phyloP scores from a whole-genome alignment of 2,888 invertebrate species.

The Muschampia plurimacula region DNA sequence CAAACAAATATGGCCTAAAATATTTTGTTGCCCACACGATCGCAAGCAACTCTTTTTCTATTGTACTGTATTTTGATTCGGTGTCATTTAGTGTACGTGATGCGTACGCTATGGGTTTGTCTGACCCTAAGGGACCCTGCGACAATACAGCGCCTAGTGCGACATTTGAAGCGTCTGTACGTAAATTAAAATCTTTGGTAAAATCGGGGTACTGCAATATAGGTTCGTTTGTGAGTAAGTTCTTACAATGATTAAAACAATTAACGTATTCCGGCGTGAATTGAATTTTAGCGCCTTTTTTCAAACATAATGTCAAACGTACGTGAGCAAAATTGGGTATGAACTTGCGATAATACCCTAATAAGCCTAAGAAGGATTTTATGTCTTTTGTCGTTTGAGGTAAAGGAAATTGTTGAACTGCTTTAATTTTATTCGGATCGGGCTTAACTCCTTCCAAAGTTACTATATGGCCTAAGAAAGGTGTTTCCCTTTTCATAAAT shows the following conservation, averaged over 20 bases:
- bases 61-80: too few species aligned
- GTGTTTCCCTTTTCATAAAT: constrained; percentile 12
- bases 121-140: too few species aligned
- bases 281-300: constrained; percentile 37
- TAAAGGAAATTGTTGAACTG: constrained; percentile 42
- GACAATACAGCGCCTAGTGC: too few species aligned
- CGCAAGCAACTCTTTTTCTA: too few species aligned
- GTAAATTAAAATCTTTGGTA: constrained; percentile 24
- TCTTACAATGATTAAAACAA: constrained; percentile 29
- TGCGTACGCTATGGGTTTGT: too few species aligned
- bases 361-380: constrained; percentile 51
- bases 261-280: constrained; percentile 8
- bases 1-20: too few species aligned
- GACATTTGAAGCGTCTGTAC: too few species aligned
- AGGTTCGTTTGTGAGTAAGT: constrained; percentile 29
- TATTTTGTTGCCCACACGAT: too few species aligned
- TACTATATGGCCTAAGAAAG: constrained; percentile 36
- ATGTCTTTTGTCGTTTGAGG: constrained; percentile 48
- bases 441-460: constrained; percentile 27
- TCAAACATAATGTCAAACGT: constrained; percentile 38
- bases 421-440: constrained; percentile 47
- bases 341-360: too few species aligned
- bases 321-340: constrained; percentile 48
- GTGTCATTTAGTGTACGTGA: too few species aligned
- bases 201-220: constrained; percentile 45